These are phyloP conservation scores for Jordanella pulchra DNA, from an alignment of 2,797 vertebrate species.

Conservation along the genomic window DNA sequence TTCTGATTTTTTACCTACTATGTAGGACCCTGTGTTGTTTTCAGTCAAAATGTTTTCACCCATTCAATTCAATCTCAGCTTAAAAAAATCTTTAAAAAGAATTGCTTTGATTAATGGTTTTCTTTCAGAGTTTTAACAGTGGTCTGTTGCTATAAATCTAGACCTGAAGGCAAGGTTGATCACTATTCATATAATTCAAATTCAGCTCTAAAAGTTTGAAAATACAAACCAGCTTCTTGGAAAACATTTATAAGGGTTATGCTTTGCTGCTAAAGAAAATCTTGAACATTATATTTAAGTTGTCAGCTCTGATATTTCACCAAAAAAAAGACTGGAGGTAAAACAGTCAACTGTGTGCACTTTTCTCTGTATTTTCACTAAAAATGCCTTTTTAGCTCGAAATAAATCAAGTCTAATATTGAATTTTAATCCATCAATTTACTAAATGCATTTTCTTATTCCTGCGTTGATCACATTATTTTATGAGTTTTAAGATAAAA, in stretches of 20 bases:
- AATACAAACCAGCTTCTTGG: background rate
- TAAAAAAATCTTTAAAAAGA: constrained; percentile 1
- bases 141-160: background rate
- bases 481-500: constrained; percentile 6
- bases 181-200: constrained; percentile 3
- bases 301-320: background rate
- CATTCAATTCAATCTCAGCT: constrained; percentile 21
- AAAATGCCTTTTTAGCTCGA: too few relatives aligned
- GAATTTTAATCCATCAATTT: constrained; percentile 2
- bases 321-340: background rate
- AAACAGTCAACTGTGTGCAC: background rate
- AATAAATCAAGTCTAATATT: too few relatives aligned
- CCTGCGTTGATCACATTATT: constrained; percentile 4
- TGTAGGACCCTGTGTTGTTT: constrained; percentile 30
- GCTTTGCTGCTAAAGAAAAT: background rate
- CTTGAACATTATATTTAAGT: background rate
- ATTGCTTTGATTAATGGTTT: too few relatives aligned
- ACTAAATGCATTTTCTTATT: constrained; percentile 4
- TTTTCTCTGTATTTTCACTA: constrained; percentile 6
- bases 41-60: constrained; percentile 17
- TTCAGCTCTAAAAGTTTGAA: constrained; percentile 2
- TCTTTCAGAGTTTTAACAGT: constrained; percentile 9
- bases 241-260: background rate
- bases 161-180: background rate
- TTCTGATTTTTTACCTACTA: constrained; percentile 16